Percentiles rank a stretch among this genome's conserved stretches.
Conservation (phyloP, 2,113 vertebrate genomes). For the Hyperopisus bebe region DNA sequence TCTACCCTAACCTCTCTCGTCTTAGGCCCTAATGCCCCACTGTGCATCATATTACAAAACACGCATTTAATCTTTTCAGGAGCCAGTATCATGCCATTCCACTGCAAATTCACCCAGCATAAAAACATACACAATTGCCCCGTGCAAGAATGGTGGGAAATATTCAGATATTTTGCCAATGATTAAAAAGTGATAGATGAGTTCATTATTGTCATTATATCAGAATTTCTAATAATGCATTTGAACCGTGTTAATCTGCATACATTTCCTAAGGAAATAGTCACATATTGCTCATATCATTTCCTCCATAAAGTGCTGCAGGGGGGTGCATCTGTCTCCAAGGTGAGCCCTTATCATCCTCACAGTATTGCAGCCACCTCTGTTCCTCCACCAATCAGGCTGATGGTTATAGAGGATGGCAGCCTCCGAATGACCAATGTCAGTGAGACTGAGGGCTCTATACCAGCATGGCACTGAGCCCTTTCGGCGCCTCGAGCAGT, state of each 20-base stretch:
- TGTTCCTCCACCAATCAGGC: conserved; percentile 38
- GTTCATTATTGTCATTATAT: background rate
- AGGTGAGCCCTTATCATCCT: background rate
- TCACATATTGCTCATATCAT: background rate
- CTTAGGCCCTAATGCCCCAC: conserved; percentile 20
- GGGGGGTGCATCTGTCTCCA: background rate
- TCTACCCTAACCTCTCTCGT: conserved; percentile 1
- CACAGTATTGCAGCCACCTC: background rate
- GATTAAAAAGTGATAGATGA: conserved; percentile 15
- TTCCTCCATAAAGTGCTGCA: background rate
- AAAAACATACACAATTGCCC: conserved; percentile 43
- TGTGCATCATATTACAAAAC: conserved; percentile 44
- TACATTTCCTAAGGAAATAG: background rate
- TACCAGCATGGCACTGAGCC: conserved; percentile 72
- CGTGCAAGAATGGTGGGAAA: conserved; percentile 33
- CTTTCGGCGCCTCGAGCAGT: conserved; percentile 69
- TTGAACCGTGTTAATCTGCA: background rate
- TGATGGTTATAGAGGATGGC: conserved; percentile 61
- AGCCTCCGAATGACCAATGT: conserved; percentile 72
- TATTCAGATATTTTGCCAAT: conserved; percentile 36
- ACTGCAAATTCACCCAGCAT: conserved; percentile 43
- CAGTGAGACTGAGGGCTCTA: conserved; percentile 65
- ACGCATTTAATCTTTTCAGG: conserved; percentile 38
- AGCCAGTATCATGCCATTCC: conserved; percentile 37
- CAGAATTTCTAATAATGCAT: background rate